Conservation (phyloP, 2,888 invertebrate species). For the Philonicus albiceps region DNA sequence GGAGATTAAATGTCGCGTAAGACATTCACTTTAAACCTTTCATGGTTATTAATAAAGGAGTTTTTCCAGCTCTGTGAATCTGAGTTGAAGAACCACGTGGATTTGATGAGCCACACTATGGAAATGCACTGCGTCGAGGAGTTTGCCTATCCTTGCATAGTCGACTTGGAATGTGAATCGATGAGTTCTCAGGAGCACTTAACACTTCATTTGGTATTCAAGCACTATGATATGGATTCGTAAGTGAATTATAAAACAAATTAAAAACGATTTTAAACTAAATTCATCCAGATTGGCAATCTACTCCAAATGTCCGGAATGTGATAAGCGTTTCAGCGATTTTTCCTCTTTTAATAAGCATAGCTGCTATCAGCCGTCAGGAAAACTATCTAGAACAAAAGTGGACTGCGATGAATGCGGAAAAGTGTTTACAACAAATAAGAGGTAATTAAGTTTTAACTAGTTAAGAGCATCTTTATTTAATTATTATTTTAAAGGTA, state of each 20-base stretch:
- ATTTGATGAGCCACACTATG: slow-evolving; percentile 44
- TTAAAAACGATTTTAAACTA: neutral
- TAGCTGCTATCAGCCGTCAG: slow-evolving; percentile 55
- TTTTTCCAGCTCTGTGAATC: slow-evolving; percentile 46
- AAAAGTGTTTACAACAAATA: slow-evolving; percentile 57
- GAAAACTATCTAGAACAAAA: slow-evolving; percentile 52
- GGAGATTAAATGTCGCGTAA: slow-evolving; percentile 48
- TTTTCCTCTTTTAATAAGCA: slow-evolving; percentile 59
- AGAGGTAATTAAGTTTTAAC: slow-evolving; percentile 52
- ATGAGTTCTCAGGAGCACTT: slow-evolving; percentile 51
- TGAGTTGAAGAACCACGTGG: slow-evolving; percentile 42
- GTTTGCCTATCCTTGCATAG: slow-evolving; percentile 52
- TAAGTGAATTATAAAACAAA: neutral
- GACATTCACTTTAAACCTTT: neutral
- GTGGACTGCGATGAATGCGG: slow-evolving; percentile 56
- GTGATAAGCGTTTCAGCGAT: slow-evolving; percentile 56
- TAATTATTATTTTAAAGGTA: slow-evolving; percentile 52
- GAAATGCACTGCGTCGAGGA: slow-evolving; percentile 41
- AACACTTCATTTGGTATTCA: slow-evolving; percentile 57
- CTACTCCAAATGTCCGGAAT: slow-evolving; percentile 54
- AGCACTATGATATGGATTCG: slow-evolving; percentile 55
- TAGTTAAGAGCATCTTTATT: neutral
- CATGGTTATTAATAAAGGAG: neutral
- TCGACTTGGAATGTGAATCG: slow-evolving; percentile 51
- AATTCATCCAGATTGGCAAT: slow-evolving; percentile 18